A percentile compares a stretch with the other conserved stretches of the same genome.
Conservation (phyloP, 2,888 invertebrate genomes). For the Rotaria magnacalcarata region DNA sequence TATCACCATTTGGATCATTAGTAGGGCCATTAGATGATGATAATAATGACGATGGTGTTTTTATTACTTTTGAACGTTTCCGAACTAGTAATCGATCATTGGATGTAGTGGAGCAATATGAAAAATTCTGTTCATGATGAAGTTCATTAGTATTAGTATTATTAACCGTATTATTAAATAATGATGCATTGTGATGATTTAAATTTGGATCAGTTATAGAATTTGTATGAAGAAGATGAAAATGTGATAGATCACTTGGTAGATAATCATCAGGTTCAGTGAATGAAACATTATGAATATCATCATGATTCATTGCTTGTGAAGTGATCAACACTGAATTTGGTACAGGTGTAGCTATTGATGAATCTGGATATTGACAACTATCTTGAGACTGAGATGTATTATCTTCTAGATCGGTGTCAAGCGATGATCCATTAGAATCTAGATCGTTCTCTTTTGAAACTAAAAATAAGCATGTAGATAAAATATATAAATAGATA, state of each 20-base stretch:
- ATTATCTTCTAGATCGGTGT: conserved; percentile 17
- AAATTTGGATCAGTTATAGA: background rate
- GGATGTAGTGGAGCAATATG: background rate
- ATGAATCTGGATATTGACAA: background rate
- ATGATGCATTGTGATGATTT: background rate
- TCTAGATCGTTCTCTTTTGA: conserved; percentile 22
- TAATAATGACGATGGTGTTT: background rate
- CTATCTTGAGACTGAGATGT: background rate
- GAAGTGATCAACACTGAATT: background rate
- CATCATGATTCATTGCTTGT: background rate
- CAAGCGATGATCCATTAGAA: conserved; percentile 15
- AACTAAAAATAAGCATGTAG: background rate
- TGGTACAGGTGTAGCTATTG: background rate
- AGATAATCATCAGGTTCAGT: background rate
- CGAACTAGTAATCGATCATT: background rate
- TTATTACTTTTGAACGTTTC: conserved; percentile 4
- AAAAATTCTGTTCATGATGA: background rate
- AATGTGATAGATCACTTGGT: background rate
- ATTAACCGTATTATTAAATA: background rate
- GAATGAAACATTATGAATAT: background rate
- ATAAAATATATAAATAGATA: background rate
- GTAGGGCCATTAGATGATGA: background rate
- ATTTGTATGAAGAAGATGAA: background rate
- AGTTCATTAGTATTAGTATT: background rate
- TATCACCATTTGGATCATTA: conserved; percentile 15